These are phyloP conservation scores for Hofmannophila pseudospretella DNA, from an alignment of 2,888 invertebrate genomes.

Conservation along the genomic window DNA sequence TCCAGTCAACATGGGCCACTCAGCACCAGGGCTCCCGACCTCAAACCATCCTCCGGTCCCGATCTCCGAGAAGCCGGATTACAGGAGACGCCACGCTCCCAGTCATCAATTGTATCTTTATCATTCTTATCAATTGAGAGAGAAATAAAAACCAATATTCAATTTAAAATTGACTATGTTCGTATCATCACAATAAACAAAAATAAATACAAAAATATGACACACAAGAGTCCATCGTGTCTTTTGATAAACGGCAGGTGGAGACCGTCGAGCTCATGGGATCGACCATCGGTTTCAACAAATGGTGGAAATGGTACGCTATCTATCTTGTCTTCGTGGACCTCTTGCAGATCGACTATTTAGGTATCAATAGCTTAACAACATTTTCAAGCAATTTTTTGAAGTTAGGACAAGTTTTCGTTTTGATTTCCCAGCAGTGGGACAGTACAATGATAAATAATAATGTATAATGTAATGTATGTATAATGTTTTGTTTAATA, in stretches of 20 bases:
- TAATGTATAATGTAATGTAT: too few species aligned
- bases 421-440: too few species aligned
- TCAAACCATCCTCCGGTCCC: slow-evolving; percentile 94
- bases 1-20: slow-evolving; percentile 83
- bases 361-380: too few species aligned
- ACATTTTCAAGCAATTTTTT: too few species aligned
- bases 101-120: too few species aligned
- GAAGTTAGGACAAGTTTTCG: too few species aligned
- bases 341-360: too few species aligned
- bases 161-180: slow-evolving; percentile 57
- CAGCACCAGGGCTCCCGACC: slow-evolving; percentile 80
- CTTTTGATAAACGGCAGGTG: slow-evolving; percentile 8
- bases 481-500: too few species aligned
- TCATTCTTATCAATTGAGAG: too few species aligned
- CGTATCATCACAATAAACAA: slow-evolving; percentile 51
- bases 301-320: too few species aligned
- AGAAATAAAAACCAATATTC: slow-evolving; percentile 10
- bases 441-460: too few species aligned
- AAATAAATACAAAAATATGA: slow-evolving; percentile 63
- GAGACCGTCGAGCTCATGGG: neutral
- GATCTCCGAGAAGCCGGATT: slow-evolving; percentile 98
- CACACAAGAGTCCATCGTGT: slow-evolving; percentile 27
- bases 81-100: slow-evolving; percentile 99
- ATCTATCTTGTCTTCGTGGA: too few species aligned
- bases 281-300: neutral